These are phyloP conservation scores for Menura novaehollandiae DNA, from an alignment of 2,113 vertebrate genomes.

Conservation along the genomic window DNA sequence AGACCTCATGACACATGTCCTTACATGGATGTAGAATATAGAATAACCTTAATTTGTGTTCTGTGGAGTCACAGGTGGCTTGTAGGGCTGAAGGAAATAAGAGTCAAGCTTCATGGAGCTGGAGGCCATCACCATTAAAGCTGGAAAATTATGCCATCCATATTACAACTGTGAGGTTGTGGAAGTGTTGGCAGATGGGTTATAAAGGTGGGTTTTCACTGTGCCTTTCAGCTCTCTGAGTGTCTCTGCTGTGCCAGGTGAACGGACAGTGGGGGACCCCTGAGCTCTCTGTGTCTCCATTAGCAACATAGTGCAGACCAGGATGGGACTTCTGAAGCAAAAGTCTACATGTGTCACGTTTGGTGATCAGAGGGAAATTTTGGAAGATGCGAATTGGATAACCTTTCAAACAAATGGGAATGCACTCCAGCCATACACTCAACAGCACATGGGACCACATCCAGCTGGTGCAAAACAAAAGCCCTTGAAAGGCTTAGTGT, in stretches of 20 bases:
- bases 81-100: not conserved
- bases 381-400: not conserved
- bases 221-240: not conserved
- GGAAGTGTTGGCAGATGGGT: not conserved
- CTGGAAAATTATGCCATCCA: not conserved
- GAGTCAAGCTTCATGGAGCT: not conserved
- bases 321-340: not conserved
- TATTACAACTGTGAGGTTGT: not conserved
- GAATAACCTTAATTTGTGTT: not conserved
- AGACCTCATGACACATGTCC: not conserved
- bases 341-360: not conserved
- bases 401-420: not conserved
- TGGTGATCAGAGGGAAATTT: not conserved
- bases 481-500: not conserved
- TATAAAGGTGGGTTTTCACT: not conserved
- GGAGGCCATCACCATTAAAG: not conserved
- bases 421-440: not conserved
- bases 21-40: not conserved
- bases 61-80: not conserved
- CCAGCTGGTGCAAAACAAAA: not conserved
- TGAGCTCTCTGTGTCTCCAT: not conserved
- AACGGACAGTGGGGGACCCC: not conserved
- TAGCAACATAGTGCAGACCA: not conserved
- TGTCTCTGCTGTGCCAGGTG: not conserved
- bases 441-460: accelerated